Conservation (phyloP, 2,888 invertebrate genomes). For the Calameuta idolon region DNA sequence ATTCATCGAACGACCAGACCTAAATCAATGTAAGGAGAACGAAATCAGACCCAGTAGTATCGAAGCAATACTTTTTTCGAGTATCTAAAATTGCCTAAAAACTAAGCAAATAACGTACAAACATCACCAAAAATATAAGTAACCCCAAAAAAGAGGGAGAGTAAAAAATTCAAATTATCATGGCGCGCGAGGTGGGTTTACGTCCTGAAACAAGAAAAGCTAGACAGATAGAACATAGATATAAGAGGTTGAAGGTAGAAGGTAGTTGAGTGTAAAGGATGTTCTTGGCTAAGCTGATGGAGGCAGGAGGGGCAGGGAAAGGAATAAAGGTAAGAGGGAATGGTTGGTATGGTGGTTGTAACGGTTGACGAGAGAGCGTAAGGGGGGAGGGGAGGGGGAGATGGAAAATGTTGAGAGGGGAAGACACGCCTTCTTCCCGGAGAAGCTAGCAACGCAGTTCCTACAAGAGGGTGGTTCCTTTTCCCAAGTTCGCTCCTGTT, state of each 20-base stretch:
- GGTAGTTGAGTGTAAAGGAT: conserved; percentile 24
- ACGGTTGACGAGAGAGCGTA: conserved; percentile 28
- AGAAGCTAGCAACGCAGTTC: conserved; percentile 28
- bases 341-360: conserved; percentile 13
- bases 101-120: neutral
- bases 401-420: conserved; percentile 13
- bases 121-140: neutral
- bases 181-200: neutral
- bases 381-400: neutral
- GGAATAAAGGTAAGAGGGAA: conserved; percentile 49
- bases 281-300: conserved; percentile 3
- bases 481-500: conserved; percentile 44
- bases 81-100: neutral
- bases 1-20: no score
- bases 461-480: conserved; percentile 30
- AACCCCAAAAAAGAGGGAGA: neutral
- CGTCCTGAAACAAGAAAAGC: neutral
- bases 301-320: conserved; percentile 1
- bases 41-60: no score
- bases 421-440: neutral
- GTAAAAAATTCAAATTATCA: neutral
- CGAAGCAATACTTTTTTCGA: no score
- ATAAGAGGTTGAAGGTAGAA: neutral
- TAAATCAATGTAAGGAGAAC: no score
- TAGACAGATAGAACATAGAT: neutral